Conservation (phyloP, 2,888 invertebrate genomes). For the Apomyelois bistriatella region DNA sequence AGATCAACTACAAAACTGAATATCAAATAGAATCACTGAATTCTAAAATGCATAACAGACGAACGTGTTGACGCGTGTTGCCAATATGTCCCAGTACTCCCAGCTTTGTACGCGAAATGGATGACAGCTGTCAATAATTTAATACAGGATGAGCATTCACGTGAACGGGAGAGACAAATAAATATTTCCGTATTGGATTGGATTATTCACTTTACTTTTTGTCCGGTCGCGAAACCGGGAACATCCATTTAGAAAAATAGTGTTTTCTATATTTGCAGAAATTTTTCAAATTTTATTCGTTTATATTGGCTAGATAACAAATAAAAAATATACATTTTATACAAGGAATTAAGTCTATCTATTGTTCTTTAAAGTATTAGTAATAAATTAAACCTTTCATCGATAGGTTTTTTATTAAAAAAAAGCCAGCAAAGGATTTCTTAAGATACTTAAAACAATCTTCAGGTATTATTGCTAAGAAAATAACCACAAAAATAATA, state of each 20-base stretch:
- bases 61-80: conserved; percentile 3
- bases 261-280: neutral
- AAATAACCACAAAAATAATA: neutral
- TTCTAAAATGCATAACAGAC: conserved; percentile 2
- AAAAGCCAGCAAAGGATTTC: no score
- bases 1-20: neutral
- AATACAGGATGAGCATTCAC: conserved; percentile 9
- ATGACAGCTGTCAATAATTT: conserved; percentile 11
- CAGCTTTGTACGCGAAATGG: neutral
- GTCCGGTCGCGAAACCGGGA: neutral
- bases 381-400: no score
- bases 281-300: neutral
- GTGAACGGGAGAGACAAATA: conserved; percentile 5
- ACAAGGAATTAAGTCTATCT: no score
- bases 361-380: no score
- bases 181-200: neutral
- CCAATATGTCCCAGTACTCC: conserved; percentile 1
- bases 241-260: neutral
- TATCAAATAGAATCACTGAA: conserved; percentile 4
- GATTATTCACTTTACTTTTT: conserved; percentile 1
- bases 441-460: no score
- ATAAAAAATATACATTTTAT: no score
- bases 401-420: no score
- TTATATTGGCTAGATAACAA: no score
- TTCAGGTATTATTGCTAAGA: no score